Percentiles rank a stretch among this genome's conserved stretches.
Conservation (phyloP, 2,888 invertebrate genomes). For the Synanthedon tipuliformis region DNA sequence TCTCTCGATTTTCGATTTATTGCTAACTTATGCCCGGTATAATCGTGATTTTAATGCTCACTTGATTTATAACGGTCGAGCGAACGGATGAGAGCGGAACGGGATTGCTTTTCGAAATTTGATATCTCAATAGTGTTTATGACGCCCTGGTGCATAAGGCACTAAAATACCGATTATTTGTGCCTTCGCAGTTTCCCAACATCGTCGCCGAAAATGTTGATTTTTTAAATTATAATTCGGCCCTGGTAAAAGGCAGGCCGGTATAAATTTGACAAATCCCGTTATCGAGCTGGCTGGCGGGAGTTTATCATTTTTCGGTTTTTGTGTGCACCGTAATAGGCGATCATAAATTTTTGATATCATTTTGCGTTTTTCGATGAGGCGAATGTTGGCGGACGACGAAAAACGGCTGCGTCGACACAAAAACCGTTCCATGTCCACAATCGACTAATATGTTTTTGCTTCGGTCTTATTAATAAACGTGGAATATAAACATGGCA, state of each 20-base stretch:
- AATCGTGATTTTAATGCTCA: conserved; percentile 66
- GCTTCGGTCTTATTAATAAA: background rate
- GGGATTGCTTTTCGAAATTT: conserved; percentile 63
- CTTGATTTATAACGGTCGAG: conserved; percentile 54
- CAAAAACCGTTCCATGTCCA: background rate
- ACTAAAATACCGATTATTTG: background rate
- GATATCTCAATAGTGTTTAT: conserved; percentile 64
- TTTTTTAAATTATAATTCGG: conserved; percentile 32
- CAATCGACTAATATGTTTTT: background rate
- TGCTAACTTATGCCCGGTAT: conserved; percentile 60
- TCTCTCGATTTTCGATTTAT: conserved; percentile 58
- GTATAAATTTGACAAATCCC: conserved; percentile 45
- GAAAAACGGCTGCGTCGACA: conserved; percentile 9
- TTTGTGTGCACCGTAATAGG: conserved; percentile 52
- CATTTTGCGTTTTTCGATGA: conserved; percentile 38
- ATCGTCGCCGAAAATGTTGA: background rate
- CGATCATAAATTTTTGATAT: conserved; percentile 61
- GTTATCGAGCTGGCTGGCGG: conserved; percentile 31
- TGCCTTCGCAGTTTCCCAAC: background rate
- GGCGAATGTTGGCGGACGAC: conserved; percentile 11
- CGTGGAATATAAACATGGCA: conserved; percentile 11
- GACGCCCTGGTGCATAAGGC: conserved; percentile 39
- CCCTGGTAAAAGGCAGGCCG: conserved; percentile 22
- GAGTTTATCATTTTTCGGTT: conserved; percentile 51
- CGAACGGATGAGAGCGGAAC: conserved; percentile 33